These are phyloP conservation scores for Thumatha senex DNA, from an alignment of 2,888 invertebrate species.

Conservation along the genomic window DNA sequence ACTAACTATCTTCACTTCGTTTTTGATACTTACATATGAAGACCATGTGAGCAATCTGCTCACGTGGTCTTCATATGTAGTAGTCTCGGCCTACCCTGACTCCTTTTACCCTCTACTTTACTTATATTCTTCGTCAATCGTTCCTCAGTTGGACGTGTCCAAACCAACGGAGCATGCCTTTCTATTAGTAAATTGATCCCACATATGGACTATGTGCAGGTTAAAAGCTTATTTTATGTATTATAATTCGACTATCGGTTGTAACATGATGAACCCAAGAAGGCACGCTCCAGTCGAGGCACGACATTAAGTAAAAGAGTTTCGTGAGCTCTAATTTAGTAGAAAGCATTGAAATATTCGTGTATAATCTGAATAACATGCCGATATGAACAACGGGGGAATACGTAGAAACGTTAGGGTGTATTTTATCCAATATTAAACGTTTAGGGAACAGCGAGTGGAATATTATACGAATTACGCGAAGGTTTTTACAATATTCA, in stretches of 20 bases:
- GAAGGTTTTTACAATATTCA: conserved; percentile 73
- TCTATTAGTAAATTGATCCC: too few relatives aligned
- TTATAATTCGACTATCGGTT: conserved; percentile 37
- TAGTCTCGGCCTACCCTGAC: too few relatives aligned
- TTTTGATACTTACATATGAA: too few relatives aligned
- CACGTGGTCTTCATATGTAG: too few relatives aligned
- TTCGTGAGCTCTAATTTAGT: conserved; percentile 81
- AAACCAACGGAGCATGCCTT: too few relatives aligned
- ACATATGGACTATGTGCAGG: too few relatives aligned
- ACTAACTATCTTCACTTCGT: too few relatives aligned
- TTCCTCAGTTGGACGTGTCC: too few relatives aligned
- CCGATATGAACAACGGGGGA: conserved; percentile 83
- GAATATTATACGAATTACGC: conserved; percentile 78
- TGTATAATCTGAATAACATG: conserved; percentile 84
- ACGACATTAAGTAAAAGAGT: conserved; percentile 76
- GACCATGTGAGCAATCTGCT: too few relatives aligned
- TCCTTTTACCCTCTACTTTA: too few relatives aligned
- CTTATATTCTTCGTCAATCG: too few relatives aligned
- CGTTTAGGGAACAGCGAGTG: conserved; percentile 71
- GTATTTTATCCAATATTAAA: conserved; percentile 83
- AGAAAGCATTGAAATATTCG: conserved; percentile 84
- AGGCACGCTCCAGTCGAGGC: conserved; percentile 52
- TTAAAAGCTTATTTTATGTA: conserved; percentile 5
- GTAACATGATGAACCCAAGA: conserved; percentile 39
- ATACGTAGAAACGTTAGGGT: conserved; percentile 71